These are phyloP conservation scores for Drosophila quasianomalipes DNA, from an alignment of 2,888 invertebrate genomes.

Conservation along the genomic window DNA sequence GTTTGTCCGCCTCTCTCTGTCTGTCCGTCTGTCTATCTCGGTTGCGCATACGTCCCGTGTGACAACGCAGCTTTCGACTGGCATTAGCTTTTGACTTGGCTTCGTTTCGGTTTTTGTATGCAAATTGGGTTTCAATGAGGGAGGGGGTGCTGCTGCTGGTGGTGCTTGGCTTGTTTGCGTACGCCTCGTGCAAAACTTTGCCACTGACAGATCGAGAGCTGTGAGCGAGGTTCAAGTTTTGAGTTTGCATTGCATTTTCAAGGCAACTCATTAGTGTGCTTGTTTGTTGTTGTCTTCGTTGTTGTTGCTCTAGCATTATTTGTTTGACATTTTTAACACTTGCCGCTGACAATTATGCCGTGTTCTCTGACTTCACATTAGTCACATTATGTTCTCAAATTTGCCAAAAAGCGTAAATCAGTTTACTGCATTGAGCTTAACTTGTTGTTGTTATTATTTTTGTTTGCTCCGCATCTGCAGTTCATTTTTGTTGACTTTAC, in stretches of 20 bases:
- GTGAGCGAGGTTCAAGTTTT: constrained; percentile 41
- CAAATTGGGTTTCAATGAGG: constrained; percentile 55
- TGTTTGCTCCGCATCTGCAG: constrained; percentile 28
- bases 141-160: not conserved
- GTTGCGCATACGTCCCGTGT: constrained; percentile 69
- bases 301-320: constrained; percentile 60
- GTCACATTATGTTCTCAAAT: constrained; percentile 44
- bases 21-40: constrained; percentile 24
- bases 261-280: constrained; percentile 70
- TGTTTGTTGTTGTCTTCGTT: constrained; percentile 30
- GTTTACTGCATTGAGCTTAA: constrained; percentile 55
- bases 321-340: constrained; percentile 75
- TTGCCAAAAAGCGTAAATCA: constrained; percentile 69
- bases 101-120: constrained; percentile 63
- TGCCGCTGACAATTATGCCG: constrained; percentile 53
- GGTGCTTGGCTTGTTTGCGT: constrained; percentile 19
- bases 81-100: constrained; percentile 48
- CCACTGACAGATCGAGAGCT: constrained; percentile 52
- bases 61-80: constrained; percentile 43
- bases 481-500: constrained; percentile 63
- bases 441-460: constrained; percentile 16
- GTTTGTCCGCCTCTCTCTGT: not conserved
- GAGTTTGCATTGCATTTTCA: constrained; percentile 61
- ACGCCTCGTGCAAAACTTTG: constrained; percentile 48
- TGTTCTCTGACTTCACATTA: constrained; percentile 51